Evolutionary conservation across 2,113 vertebrate genomes (phyloP).

Genomic region (Callopanchax toddi): DNA sequence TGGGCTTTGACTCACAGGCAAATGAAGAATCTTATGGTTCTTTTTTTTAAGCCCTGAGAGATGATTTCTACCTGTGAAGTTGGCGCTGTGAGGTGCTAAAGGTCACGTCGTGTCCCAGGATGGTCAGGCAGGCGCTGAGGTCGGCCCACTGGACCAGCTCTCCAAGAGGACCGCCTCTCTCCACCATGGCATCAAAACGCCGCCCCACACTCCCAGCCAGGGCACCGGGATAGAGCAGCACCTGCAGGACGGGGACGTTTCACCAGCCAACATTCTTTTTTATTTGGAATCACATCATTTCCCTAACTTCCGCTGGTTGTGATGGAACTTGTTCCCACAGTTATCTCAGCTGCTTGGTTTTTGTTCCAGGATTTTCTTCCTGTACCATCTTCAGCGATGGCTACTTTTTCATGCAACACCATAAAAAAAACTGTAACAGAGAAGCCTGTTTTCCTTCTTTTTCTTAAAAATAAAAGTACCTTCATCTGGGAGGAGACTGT

Average conservation of each 20-base stretch:
- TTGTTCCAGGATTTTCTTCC: no score
- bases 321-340: not conserved
- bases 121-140: slow-evolving; percentile 67
- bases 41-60: not conserved
- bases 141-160: slow-evolving; percentile 82
- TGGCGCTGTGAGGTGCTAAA: slow-evolving; percentile 67
- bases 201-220: slow-evolving; percentile 67
- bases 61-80: slow-evolving; percentile 64
- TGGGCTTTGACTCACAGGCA: no score
- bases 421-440: no score
- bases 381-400: not conserved
- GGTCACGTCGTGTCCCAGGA: slow-evolving; percentile 74
- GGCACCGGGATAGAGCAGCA: slow-evolving; percentile 74
- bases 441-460: no score
- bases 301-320: not conserved
- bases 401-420: not conserved
- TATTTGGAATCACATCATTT: not conserved
- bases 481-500: slow-evolving; percentile 52
- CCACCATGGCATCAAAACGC: slow-evolving; percentile 70
- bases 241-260: slow-evolving; percentile 42
- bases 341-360: not conserved
- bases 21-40: no score
- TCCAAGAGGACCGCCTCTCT: slow-evolving; percentile 74
- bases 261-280: not conserved
- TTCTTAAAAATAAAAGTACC: slow-evolving; percentile 25